Evolutionary conservation across 30 jellyfish, hydroid and myxozoan species (phyloP), one percentile per base, ranked within the genome.

Genomic region (Aurelia sp.): DNA sequence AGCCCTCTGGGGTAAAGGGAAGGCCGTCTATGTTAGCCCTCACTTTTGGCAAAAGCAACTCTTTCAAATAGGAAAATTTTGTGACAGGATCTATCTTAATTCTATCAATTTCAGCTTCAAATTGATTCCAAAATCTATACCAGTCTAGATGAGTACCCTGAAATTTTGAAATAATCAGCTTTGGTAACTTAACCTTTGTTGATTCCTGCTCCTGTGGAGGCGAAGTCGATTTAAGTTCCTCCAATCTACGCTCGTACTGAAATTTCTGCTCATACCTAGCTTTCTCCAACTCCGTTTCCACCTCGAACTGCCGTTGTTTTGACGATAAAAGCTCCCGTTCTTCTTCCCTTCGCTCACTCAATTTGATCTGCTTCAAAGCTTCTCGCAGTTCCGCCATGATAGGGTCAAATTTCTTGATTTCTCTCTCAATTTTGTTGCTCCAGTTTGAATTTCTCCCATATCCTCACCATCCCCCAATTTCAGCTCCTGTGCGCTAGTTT

Each of bases 1-100:
- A 89, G 8, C 97, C 97, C 40, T 89, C 97, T 30, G 86, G 27
- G 12, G 88, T 88, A 68, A 82, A 55, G 51, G 67, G 67, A 16
- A 58, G 67, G 67, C 30, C 30, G 0, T 74, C 86, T 67, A 81
- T 81, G 62, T 53, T 62, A 11, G 18, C 58, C 40, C 76, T 67
- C n/a, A 82, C 76, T 13, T 69, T 82, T 53, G 76, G 74, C 85
- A 69, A 17, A 50, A 82, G 85, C 72, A 68, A 51, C 50, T 82
- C 76, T 66, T 82, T 82, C 62, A 82, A 57, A 51, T 82, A 66
- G 30, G 91, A 82, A 67, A 69, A 82, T 64, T 82, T 82, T 4
- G 85, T 68, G 27, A 82, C 91, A 0, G 77, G 52, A 66, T 67
- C 85, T 68, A 82, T 82, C 63, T 53, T 82, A 13, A 55, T 78